Percentiles rank a stretch among this genome's conserved stretches.
These are phyloP conservation scores for Drosophila gunungcola DNA, from an alignment of 1,140 invertebrate species.

Conservation along the genomic window DNA sequence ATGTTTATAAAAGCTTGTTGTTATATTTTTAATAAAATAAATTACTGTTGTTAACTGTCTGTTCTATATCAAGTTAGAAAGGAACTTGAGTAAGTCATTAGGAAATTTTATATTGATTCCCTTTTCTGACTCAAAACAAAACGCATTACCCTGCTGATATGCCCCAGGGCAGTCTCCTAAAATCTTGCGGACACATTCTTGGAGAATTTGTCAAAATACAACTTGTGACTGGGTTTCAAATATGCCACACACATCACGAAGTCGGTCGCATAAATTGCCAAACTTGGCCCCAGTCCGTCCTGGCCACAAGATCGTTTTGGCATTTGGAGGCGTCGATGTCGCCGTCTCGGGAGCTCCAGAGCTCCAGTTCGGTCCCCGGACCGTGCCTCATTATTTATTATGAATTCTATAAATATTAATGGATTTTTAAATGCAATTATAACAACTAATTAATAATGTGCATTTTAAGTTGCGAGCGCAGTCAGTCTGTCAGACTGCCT, in stretches of 20 bases:
- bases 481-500: slow-evolving; percentile 39
- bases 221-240: slow-evolving; percentile 62
- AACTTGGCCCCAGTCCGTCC: slow-evolving; percentile 51
- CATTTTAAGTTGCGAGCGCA: slow-evolving; percentile 75
- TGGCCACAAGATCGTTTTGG: slow-evolving; percentile 57
- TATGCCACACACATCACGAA: slow-evolving; percentile 71
- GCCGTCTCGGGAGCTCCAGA: slow-evolving; percentile 15
- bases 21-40: no score
- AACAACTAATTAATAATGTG: slow-evolving; percentile 85
- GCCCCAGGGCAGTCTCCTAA: slow-evolving; percentile 33
- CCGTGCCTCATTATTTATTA: slow-evolving; percentile 82
- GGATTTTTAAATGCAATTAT: slow-evolving; percentile 85
- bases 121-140: not conserved
- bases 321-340: slow-evolving; percentile 75
- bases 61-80: no score
- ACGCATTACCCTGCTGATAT: slow-evolving; percentile 21
- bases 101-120: no score
- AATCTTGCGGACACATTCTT: slow-evolving; percentile 49
- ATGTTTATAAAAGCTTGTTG: no score
- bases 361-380: slow-evolving; percentile 3
- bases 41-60: no score
- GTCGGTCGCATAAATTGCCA: slow-evolving; percentile 73
- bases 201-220: slow-evolving; percentile 77
- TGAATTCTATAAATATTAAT: slow-evolving; percentile 85
- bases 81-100: no score